These are phyloP conservation scores for Aphaenogaster floridana DNA, from an alignment of 1,140 invertebrate species.

Conservation along the genomic window DNA sequence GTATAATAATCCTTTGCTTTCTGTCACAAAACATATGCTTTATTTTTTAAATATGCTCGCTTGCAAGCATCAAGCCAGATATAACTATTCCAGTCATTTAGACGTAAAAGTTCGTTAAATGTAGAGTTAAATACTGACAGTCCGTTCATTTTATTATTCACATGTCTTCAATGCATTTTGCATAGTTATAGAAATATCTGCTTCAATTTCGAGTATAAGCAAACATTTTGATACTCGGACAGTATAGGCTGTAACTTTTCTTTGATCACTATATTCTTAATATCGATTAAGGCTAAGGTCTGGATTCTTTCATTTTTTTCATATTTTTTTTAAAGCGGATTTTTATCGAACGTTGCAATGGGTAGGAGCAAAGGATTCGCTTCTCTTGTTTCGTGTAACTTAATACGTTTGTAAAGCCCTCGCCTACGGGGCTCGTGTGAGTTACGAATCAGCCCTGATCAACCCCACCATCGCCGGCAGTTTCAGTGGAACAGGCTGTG, in stretches of 20 bases:
- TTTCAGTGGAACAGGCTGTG: slow-evolving; percentile 60
- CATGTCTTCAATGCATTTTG: not conserved
- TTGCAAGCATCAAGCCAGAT: not conserved
- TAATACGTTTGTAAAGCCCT: not conserved
- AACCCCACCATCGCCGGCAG: slow-evolving; percentile 40
- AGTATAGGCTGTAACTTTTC: not conserved
- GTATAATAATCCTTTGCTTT: not conserved
- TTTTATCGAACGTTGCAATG: not conserved
- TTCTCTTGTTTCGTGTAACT: not conserved
- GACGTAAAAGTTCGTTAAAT: not conserved
- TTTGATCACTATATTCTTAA: no score
- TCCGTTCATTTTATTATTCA: not conserved
- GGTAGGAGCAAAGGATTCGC: not conserved
- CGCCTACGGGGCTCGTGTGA: not conserved
- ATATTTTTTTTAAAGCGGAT: not conserved
- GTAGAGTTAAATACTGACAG: not conserved
- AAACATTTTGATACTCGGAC: not conserved
- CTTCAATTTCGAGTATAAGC: not conserved
- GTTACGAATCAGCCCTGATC: slow-evolving; percentile 34
- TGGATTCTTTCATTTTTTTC: no score
- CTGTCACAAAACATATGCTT: not conserved
- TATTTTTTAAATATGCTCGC: not conserved
- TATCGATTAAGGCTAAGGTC: no score
- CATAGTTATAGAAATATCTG: not conserved
- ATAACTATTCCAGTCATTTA: not conserved